These are phyloP conservation scores for Melieria picta DNA, from an alignment of 2,888 invertebrate species.

Conservation along the genomic window DNA sequence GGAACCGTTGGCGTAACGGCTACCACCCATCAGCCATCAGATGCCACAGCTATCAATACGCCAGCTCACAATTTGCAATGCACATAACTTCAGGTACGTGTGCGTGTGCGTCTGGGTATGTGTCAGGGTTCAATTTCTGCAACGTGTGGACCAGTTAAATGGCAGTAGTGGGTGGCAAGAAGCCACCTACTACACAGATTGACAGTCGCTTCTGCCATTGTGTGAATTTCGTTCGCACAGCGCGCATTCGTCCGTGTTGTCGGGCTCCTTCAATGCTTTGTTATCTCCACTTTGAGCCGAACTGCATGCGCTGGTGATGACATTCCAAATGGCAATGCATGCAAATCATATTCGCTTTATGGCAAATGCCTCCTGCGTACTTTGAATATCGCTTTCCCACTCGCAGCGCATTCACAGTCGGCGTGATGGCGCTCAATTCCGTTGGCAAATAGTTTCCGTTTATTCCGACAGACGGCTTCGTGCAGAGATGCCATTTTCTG, in stretches of 20 bases:
- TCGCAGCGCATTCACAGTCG: too few species aligned
- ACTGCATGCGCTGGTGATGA: background rate
- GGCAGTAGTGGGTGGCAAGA: too few species aligned
- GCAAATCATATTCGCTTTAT: constrained; percentile 17
- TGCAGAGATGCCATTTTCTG: too few species aligned
- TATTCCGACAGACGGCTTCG: background rate
- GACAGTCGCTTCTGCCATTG: too few species aligned
- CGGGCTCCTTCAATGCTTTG: too few species aligned
- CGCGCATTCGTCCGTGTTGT: too few species aligned
- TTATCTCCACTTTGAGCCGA: too few species aligned
- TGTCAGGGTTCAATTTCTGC: background rate
- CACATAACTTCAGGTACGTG: background rate
- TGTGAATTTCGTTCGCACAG: too few species aligned
- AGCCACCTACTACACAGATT: too few species aligned
- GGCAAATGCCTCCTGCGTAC: background rate
- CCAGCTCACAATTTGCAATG: background rate
- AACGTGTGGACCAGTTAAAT: too few species aligned
- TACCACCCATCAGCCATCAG: background rate
- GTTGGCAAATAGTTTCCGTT: constrained; percentile 24
- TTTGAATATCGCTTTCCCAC: background rate
- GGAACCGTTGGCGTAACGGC: constrained; percentile 10
- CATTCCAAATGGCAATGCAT: constrained; percentile 3
- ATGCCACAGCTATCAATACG: background rate
- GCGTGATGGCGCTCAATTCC: too few species aligned
- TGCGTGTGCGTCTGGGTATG: background rate